Conservation (phyloP, 2,113 vertebrate genomes). For the Pleuronectes platessa region DNA sequence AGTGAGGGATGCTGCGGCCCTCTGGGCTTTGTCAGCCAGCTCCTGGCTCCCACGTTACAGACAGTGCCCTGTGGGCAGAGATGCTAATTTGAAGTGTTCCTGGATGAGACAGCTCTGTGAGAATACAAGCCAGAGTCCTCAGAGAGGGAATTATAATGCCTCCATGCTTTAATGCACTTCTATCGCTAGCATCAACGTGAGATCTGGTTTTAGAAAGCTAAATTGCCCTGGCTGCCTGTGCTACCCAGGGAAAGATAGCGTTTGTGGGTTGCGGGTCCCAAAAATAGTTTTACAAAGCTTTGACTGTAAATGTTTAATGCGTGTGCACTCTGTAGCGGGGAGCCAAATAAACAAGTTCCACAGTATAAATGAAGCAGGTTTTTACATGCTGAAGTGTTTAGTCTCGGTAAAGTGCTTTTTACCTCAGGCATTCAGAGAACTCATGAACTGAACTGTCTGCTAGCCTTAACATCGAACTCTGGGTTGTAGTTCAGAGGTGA, state of each 20-base stretch:
- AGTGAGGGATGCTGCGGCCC: constrained; percentile 42
- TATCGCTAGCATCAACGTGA: constrained; percentile 59
- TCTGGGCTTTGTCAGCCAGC: constrained; percentile 71
- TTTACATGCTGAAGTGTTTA: not conserved
- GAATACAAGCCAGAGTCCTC: constrained; percentile 58
- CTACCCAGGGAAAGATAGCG: constrained; percentile 50
- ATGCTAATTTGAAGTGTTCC: constrained; percentile 76
- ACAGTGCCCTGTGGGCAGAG: constrained; percentile 69
- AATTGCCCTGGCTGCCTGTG: constrained; percentile 46
- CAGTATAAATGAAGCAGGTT: not conserved
- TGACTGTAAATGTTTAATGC: constrained; percentile 51
- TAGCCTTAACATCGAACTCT: not conserved
- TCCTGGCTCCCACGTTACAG: constrained; percentile 66
- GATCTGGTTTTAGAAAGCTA: constrained; percentile 56
- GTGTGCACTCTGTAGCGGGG: constrained; percentile 11
- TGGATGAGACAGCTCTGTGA: constrained; percentile 69
- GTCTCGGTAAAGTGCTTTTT: not conserved
- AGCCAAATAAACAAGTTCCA: constrained; percentile 36
- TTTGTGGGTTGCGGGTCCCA: constrained; percentile 37
- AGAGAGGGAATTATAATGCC: constrained; percentile 61
- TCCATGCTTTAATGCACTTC: constrained; percentile 54
- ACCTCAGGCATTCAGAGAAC: constrained; percentile 3
- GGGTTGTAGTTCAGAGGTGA: not conserved
- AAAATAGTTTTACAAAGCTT: constrained; percentile 54
- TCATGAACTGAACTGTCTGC: not conserved